These are phyloP conservation scores for Aviceda subcristata DNA, from an alignment of 2,113 vertebrate species.

Conservation along the genomic window DNA sequence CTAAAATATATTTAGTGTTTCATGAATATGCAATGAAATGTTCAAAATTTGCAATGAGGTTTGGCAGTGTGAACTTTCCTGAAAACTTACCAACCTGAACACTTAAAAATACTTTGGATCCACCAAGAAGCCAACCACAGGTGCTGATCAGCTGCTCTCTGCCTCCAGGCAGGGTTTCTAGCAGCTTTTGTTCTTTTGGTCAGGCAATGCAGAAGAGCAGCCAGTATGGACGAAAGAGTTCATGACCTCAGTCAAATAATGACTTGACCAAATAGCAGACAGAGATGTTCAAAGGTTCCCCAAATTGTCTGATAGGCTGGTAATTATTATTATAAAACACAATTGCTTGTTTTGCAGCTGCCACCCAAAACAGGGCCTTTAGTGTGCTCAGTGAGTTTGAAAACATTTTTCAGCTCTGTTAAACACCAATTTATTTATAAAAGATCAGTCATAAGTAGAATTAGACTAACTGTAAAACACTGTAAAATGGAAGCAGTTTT, in stretches of 20 bases:
- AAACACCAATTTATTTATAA: not conserved
- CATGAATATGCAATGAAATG: constrained; percentile 41
- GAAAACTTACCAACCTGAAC: not conserved
- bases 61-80: not conserved
- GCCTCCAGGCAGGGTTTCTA: not conserved
- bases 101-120: not conserved
- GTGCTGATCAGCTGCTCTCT: not conserved
- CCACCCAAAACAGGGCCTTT: not conserved
- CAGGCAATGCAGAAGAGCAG: not conserved
- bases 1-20: constrained; percentile 41
- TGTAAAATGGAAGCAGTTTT: not conserved
- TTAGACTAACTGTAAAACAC: not conserved
- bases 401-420: constrained; percentile 1
- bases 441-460: constrained; percentile 23
- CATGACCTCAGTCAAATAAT: not conserved
- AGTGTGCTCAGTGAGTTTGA: not conserved
- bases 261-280: not conserved
- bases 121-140: not conserved
- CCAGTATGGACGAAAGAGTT: not conserved
- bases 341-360: not conserved
- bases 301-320: not conserved
- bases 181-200: not conserved
- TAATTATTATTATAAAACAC: not conserved
- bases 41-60: not conserved
- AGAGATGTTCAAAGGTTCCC: not conserved